A percentile compares a stretch with the other conserved stretches of the same genome.
phyloP scores from a whole-genome alignment of 2,797 vertebrate species.

The Bovichtus variegatus region DNA sequence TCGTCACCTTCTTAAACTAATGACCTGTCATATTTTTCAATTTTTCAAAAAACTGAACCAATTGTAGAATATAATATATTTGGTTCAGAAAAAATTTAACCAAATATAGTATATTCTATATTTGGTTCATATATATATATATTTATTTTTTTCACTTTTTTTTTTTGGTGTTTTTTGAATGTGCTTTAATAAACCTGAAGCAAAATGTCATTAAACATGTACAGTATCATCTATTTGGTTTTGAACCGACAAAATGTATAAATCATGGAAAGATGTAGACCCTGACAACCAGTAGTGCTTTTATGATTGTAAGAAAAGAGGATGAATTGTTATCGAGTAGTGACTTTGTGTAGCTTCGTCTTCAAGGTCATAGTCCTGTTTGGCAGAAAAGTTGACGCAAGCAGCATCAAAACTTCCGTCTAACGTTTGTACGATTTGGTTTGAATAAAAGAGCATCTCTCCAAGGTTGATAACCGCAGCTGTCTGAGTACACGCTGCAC shows the following conservation, averaged over 20 bases:
- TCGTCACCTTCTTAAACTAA: too few species aligned
- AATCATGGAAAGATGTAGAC: background rate
- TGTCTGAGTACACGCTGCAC: slow-evolving; percentile 10
- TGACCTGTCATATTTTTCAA: too few species aligned
- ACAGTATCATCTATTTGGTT: background rate
- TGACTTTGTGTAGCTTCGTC: background rate
- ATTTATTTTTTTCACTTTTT: too few species aligned
- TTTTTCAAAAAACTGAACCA: too few species aligned
- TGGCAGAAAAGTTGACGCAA: slow-evolving; percentile 3
- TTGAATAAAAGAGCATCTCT: slow-evolving; percentile 54
- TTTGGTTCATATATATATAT: too few species aligned
- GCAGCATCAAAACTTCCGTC: slow-evolving; percentile 1
- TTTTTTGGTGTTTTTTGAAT: too few species aligned
- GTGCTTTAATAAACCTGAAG: background rate
- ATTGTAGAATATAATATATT: too few species aligned
- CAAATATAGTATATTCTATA: too few species aligned
- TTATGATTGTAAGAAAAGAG: background rate
- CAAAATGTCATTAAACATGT: background rate
- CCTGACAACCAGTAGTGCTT: background rate
- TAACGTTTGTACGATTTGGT: slow-evolving; percentile 6
- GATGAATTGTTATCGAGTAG: background rate
- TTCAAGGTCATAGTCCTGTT: slow-evolving; percentile 45
- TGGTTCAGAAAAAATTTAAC: too few species aligned
- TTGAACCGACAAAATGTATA: slow-evolving; percentile 2
- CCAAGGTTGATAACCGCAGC: slow-evolving; percentile 44